Percentiles rank a stretch among this genome's conserved stretches.
These are phyloP conservation scores for Diachasmimorpha longicaudata DNA, from an alignment of 1,140 invertebrate species.

Conservation along the genomic window DNA sequence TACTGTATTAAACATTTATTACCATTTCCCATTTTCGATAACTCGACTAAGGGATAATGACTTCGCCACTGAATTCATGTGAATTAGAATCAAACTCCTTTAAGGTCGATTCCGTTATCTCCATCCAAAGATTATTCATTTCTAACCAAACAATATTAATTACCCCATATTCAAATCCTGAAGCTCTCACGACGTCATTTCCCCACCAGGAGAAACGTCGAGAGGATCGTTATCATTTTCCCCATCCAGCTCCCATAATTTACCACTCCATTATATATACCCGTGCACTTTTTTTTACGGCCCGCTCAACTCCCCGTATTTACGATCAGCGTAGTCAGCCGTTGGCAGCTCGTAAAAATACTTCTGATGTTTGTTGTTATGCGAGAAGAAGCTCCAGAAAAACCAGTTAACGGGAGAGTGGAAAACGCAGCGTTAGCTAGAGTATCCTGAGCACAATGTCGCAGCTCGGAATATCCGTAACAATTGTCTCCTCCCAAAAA, in stretches of 20 bases:
- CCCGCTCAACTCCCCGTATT: constrained; percentile 23
- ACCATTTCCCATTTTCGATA: no score
- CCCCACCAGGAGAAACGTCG: not conserved
- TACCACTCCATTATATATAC: constrained; percentile 45
- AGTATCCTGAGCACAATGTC: constrained; percentile 18
- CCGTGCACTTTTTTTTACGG: constrained; percentile 37
- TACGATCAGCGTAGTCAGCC: constrained; percentile 28
- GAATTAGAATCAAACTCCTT: no score
- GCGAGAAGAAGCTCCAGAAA: not conserved
- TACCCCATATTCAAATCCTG: no score
- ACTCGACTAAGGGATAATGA: no score
- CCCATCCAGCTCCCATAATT: constrained; percentile 37
- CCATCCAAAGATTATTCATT: no score
- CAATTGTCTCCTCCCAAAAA: not conserved
- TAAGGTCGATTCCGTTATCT: no score
- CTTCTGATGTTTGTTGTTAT: constrained; percentile 8
- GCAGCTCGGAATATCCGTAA: constrained; percentile 18
- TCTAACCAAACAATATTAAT: no score
- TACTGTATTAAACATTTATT: no score
- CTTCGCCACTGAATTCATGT: no score
- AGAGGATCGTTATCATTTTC: not conserved
- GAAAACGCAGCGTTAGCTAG: not conserved
- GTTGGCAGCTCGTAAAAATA: constrained; percentile 32
- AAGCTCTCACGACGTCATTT: not conserved
- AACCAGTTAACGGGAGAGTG: not conserved